Percentiles rank a stretch among this genome's conserved stretches.
Evolutionary conservation across 1,140 invertebrate genomes (phyloP).

Genomic region (Physella acuta): DNA sequence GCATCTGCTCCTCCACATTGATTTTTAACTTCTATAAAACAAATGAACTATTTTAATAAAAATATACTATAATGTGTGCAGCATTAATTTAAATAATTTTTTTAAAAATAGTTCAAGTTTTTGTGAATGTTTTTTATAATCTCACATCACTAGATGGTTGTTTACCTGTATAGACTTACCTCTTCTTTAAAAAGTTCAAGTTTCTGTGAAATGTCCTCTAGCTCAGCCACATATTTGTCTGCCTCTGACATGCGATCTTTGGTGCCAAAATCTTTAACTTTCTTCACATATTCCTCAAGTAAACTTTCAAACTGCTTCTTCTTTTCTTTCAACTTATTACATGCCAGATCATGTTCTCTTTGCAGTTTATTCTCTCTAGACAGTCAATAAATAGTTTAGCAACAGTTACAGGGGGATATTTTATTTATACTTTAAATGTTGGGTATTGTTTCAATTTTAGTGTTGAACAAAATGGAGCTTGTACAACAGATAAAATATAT

Average conservation of each 20-base stretch:
- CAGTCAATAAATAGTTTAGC: too few relatives aligned
- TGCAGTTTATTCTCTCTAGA: slow-evolving; percentile 56
- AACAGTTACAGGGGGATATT: too few relatives aligned
- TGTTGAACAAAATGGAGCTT: too few relatives aligned
- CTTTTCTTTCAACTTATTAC: slow-evolving; percentile 46
- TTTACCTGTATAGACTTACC: too few relatives aligned
- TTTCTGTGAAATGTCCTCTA: slow-evolving; percentile 47
- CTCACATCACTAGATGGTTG: neutral
- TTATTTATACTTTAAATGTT: too few relatives aligned
- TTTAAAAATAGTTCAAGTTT: too few relatives aligned
- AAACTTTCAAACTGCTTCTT: slow-evolving; percentile 47
- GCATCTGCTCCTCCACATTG: slow-evolving; percentile 76
- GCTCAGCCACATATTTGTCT: slow-evolving; percentile 48
- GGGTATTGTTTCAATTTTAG: too few relatives aligned
- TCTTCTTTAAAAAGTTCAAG: slow-evolving; percentile 53
- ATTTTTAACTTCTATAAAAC: slow-evolving; percentile 53
- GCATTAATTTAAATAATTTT: too few relatives aligned
- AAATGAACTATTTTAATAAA: too few relatives aligned
- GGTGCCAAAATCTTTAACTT: slow-evolving; percentile 50
- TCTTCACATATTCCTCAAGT: slow-evolving; percentile 43
- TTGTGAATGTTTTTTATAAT: too few relatives aligned
- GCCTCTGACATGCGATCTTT: slow-evolving; percentile 59
- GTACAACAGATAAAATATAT: too few relatives aligned
- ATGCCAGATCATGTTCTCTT: slow-evolving; percentile 53
- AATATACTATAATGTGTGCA: too few relatives aligned